Base-by-base conservation (phyloP, 2,113 vertebrate genomes). In the Glaucidium brasilianum region DNA sequence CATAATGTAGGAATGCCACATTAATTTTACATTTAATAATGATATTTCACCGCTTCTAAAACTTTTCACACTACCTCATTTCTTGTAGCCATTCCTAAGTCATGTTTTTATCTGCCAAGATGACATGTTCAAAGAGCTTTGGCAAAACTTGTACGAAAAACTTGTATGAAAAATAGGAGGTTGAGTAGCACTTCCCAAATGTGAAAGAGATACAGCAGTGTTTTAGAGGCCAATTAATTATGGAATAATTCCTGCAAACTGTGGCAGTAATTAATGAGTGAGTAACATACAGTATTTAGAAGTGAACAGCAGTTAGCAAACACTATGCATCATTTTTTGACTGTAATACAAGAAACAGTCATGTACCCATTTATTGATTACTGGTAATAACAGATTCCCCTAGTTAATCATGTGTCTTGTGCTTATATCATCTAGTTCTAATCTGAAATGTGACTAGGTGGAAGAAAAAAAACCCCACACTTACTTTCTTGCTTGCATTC, bases 201-300 rank as follows among this genome's bases (percentile, higher is more conserved):
- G 80, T 71, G 84, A 92, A 47, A 87, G 71, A 88, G 74, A 95
- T 34, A 92, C 11, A 95, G 86, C 15, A 49, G 63, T 84, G 49
- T 73, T 93, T 95, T 84, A 94, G 92, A 96, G 34, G 39, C 79
- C 47, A 90, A 91, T 91, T 84, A 95, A 94, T 94, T 94, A 90
- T 52, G 50, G 59, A 95, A 87, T 93, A 71, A 88, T 95, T 71
- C 78, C 62, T 92, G 84, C 47, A 94, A 87, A 94, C 88, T 89
- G 27, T 87, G n/a, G 47, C 53, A 85, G 72, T 60, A 94, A 90
- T 93, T 93, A 96, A 71, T 78, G 83, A 94, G 26, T 4, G 20
- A 93, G 63, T 52, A 96, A 53, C 74, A 66, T 34, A 59, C 55
- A 58, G 21, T 76, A 62, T 94, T 88, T 92, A 92, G 69, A 91